A percentile compares a stretch with the other conserved stretches of the same genome.
phyloP scores from a whole-genome alignment of 2,888 invertebrate species.

The Monoplex corrugatus region DNA sequence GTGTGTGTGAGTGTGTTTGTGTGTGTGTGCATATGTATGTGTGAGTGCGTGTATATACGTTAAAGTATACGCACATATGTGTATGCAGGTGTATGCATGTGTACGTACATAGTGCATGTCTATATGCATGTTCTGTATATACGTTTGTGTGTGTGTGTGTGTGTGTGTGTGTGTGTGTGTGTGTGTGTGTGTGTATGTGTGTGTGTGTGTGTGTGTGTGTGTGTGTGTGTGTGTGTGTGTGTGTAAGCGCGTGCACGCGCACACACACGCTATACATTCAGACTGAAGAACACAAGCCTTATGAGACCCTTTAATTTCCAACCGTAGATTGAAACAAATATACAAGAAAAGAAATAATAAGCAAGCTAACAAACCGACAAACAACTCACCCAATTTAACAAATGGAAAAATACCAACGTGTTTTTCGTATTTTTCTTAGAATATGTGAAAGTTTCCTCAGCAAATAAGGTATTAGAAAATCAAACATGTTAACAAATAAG shows the following conservation, averaged over 20 bases:
- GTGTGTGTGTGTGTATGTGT: not conserved
- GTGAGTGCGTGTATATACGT: not conserved
- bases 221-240: not conserved
- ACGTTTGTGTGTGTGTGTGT: not conserved
- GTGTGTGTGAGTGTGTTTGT: conserved; percentile 2
- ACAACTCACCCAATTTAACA: no score
- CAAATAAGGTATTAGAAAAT: no score
- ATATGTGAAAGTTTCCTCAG: no score
- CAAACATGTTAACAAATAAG: no score
- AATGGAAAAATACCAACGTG: no score
- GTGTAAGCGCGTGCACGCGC: not conserved
- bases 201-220: not conserved
- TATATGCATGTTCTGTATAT: not conserved
- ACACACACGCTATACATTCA: no score
- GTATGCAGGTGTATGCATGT: not conserved
- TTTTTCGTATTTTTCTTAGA: no score
- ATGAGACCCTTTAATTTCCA: no score
- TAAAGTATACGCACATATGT: not conserved
- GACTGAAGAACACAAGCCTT: no score
- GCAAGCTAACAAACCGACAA: no score
- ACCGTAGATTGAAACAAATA: no score
- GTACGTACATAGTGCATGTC: not conserved
- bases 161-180: not conserved
- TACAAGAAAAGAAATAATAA: no score
- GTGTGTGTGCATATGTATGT: not conserved